Evolutionary conservation across 2,888 invertebrate genomes (phyloP).

Genomic region (Formica aserva): DNA sequence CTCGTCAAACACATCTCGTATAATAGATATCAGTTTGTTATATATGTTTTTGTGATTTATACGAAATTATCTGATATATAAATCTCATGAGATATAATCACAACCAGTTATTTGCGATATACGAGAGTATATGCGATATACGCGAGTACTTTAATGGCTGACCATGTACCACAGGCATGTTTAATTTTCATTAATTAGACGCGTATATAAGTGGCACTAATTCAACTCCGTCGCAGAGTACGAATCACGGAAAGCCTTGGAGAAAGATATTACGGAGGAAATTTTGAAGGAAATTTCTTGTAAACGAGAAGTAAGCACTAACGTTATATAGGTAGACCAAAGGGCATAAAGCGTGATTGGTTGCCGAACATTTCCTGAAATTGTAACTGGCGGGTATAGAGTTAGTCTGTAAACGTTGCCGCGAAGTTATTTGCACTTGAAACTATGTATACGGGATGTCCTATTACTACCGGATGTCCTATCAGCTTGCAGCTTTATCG

Average conservation of each 20-base stretch:
- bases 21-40: not conserved
- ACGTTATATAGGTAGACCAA: constrained; percentile 33
- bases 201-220: constrained; percentile 52
- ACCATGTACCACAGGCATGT: constrained; percentile 22
- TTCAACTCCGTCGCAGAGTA: constrained; percentile 51
- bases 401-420: constrained; percentile 46
- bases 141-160: not conserved
- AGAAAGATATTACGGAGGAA: constrained; percentile 26
- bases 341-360: constrained; percentile 46
- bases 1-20: not conserved
- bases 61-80: not conserved
- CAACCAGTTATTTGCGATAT: not conserved
- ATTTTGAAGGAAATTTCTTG: constrained; percentile 31
- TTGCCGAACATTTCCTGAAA: constrained; percentile 45
- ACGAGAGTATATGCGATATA: not conserved
- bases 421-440: constrained; percentile 48
- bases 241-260: constrained; percentile 17
- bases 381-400: constrained; percentile 37
- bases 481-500: constrained; percentile 30
- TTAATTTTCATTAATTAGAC: constrained; percentile 62
- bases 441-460: constrained; percentile 28
- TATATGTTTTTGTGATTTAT: not conserved
- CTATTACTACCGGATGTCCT: constrained; percentile 36
- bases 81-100: not conserved
- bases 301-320: constrained; percentile 43